Conservation (phyloP, 2,113 vertebrate genomes). For the Odontesthes bonariensis region DNA sequence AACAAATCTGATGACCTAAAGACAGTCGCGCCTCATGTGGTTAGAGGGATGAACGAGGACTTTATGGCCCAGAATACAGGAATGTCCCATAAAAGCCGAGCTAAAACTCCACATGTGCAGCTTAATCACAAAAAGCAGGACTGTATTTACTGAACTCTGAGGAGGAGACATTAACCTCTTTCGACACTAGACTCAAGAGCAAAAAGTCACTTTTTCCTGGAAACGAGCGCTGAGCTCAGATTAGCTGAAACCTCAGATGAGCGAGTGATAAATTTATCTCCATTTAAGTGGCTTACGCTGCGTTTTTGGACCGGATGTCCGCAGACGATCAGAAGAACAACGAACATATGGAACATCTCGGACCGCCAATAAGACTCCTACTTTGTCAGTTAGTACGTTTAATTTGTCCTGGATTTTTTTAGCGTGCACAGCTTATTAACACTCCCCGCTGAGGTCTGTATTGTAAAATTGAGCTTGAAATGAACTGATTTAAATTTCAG, state of each 20-base stretch:
- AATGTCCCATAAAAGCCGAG: neutral
- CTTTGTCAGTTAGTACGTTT: neutral
- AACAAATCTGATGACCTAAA: neutral
- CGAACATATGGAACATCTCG: neutral
- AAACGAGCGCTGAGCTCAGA: neutral
- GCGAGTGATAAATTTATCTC: neutral
- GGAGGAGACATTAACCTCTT: slow-evolving; percentile 5
- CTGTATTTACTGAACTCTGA: neutral
- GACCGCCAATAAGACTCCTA: neutral
- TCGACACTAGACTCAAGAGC: neutral
- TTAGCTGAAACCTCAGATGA: neutral
- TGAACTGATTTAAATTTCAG: neutral
- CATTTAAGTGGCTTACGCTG: neutral
- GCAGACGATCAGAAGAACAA: neutral
- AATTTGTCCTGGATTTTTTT: neutral
- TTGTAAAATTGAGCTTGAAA: slow-evolving; percentile 2
- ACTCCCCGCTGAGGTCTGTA: neutral
- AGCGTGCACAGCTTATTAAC: neutral
- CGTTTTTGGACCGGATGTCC: neutral
- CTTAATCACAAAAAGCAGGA: neutral
- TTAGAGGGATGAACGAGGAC: neutral
- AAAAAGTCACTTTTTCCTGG: slow-evolving; percentile 2
- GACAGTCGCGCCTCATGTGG: neutral
- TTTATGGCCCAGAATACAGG: neutral
- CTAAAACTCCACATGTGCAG: neutral